Conservation (phyloP, 1,140 invertebrate species). For the Brachionus koreanus region DNA sequence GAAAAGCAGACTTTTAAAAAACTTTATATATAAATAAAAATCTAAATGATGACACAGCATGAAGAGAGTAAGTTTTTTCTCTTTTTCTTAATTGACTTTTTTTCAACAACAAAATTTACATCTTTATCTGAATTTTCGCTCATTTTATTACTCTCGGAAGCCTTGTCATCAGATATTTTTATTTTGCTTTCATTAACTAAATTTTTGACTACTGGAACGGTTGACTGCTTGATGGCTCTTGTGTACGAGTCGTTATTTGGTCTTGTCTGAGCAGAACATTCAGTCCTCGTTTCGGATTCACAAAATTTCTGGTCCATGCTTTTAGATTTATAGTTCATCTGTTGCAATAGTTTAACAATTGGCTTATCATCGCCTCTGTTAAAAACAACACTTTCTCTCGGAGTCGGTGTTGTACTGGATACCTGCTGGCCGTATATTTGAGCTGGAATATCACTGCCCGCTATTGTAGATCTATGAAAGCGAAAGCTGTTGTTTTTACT, state of each 20-base stretch:
- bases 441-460: not conserved
- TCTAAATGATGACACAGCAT: not conserved
- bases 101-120: not conserved
- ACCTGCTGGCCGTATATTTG: not conserved
- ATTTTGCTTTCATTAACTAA: not conserved
- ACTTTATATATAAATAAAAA: not conserved
- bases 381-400: constrained; percentile 29
- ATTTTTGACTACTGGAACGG: not conserved
- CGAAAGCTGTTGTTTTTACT: constrained; percentile 32
- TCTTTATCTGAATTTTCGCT: not conserved
- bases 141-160: not conserved
- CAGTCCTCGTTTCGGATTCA: not conserved
- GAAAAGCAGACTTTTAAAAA: not conserved
- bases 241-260: not conserved
- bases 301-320: not conserved
- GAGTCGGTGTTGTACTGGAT: constrained; percentile 17
- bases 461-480: not conserved
- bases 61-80: not conserved
- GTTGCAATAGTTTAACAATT: constrained; percentile 11
- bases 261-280: not conserved
- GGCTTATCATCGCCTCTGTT: constrained; percentile 16
- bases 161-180: not conserved
- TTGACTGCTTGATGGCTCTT: not conserved
- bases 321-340: not conserved
- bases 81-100: not conserved